A percentile compares a stretch with the other conserved stretches of the same genome.
These are phyloP conservation scores for Cossypha caffra DNA, from an alignment of 2,797 vertebrate species.

Conservation along the genomic window DNA sequence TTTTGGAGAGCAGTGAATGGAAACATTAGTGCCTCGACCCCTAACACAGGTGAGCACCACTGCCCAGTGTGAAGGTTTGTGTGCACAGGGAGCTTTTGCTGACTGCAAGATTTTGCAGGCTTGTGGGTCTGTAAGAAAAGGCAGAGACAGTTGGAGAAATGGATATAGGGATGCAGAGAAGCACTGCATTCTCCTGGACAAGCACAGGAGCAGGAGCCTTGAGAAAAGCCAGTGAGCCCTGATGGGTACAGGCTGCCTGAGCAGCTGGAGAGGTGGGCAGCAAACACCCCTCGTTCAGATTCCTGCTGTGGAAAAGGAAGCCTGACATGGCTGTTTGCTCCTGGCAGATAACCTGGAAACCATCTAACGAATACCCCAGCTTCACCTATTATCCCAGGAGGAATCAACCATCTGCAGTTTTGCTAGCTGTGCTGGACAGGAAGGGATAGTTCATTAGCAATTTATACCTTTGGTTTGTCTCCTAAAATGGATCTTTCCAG, in stretches of 20 bases:
- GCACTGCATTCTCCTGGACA: fast-evolving
- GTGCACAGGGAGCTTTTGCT: neutral
- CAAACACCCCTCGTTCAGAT: neutral
- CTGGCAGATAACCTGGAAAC: constrained; percentile 8
- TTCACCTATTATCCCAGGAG: constrained; percentile 36
- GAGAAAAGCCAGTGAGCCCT: neutral
- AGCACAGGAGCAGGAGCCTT: neutral
- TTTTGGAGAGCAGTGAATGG: neutral
- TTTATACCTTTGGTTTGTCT: constrained; percentile 22
- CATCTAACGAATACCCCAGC: neutral
- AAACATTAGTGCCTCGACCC: neutral
- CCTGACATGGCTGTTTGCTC: neutral
- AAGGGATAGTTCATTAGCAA: constrained; percentile 43
- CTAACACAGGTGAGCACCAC: neutral
- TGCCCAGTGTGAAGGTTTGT: neutral
- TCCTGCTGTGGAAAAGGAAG: neutral
- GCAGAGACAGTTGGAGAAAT: neutral
- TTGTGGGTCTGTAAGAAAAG: neutral
- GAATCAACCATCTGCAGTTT: constrained; percentile 37
- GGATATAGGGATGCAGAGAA: neutral
- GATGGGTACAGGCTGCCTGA: fast-evolving
- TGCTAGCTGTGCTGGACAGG: neutral
- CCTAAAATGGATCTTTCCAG: constrained; percentile 26
- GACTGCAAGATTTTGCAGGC: neutral
- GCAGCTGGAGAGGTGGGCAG: neutral